These are phyloP conservation scores for Eriosoma lanigerum DNA, from an alignment of 1,140 invertebrate species.

Conservation along the genomic window DNA sequence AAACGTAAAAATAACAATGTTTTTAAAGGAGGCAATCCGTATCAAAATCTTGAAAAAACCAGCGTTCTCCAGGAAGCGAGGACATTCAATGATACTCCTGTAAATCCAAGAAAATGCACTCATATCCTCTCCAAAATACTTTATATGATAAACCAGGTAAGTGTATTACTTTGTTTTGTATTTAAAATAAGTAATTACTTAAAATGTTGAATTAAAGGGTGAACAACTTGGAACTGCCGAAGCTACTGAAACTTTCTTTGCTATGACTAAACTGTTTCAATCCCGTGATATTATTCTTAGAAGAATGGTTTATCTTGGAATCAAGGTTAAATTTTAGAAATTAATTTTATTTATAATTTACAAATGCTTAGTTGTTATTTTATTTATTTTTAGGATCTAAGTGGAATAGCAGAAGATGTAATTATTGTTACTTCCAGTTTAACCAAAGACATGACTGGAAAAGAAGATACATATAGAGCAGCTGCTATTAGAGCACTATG, in stretches of 20 bases:
- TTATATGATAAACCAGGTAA: conserved; percentile 86
- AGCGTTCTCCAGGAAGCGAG: conserved; percentile 94
- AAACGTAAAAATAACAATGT: conserved; percentile 39
- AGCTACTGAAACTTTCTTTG: conserved; percentile 98
- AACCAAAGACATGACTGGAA: conserved; percentile 99
- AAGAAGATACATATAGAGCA: conserved; percentile 93
- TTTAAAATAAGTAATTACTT: conserved; percentile 3
- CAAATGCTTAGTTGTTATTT: background rate
- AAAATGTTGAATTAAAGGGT: conserved; percentile 63
- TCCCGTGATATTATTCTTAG: conserved; percentile 92
- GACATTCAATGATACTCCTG: conserved; percentile 95
- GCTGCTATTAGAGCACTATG: conserved; percentile 95
- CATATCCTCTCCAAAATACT: conserved; percentile 95
- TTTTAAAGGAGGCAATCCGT: conserved; percentile 74
- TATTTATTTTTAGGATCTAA: conserved; percentile 69
- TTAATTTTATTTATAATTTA: background rate
- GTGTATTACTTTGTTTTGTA: background rate
- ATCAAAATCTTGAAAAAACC: conserved; percentile 92
- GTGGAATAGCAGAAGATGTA: conserved; percentile 93
- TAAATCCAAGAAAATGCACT: conserved; percentile 95
- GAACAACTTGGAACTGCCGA: conserved; percentile 89
- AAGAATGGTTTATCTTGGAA: conserved; percentile 93
- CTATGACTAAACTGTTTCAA: conserved; percentile 98
- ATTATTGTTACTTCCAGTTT: conserved; percentile 98
- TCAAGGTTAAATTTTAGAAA: conserved; percentile 65